Evolutionary conservation across 2,113 vertebrate genomes (phyloP), one percentile per base, ranked within the genome.

Genomic region (Tragelaphus imberbis): DNA sequence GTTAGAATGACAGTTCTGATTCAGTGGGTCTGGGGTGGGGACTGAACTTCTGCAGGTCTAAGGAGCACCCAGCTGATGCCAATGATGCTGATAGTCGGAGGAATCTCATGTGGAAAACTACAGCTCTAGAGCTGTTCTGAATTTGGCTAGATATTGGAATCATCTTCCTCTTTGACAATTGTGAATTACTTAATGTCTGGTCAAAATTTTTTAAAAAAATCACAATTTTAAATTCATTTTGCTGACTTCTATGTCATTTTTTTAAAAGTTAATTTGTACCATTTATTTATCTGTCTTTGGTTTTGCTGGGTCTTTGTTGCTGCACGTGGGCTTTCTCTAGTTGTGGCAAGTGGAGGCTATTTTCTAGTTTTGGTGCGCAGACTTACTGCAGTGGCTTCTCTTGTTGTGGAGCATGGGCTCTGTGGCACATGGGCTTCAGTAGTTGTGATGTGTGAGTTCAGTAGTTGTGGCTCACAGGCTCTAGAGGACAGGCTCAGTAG

Each of bases 191-290:
- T 28, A 49, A 97, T 86, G 7, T 97, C 97, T 95, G 84, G 53
- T 82, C 68, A 58, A 51, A 84, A 90, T 59, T 56, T 40, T 58
- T 53, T 82, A 85, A 81, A n/a, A 82, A 16, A 56, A 68, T 51
- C 85, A 84, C 49, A 97, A 89, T 80, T 94, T 98, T 88, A 77
- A 93, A 96, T 91, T 71, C 28, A 8, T 33, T 92, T 89, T 95
- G 21, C 23, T 98, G 23, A 3, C 19, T 86, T 96, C 71, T 93
- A 51, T 85, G 87, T 91, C 23, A 85, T 6, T 96, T 97, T 94
- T 49, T 40, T 91, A 44, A 44, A 77, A 77, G 71, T 40, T 25
- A 44, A 77, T 77, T 44, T 44, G 71, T 44, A 44, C 12, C 36
- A 44, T 44, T 77, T 77, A 75, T 75, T 27, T 75, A 75, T 75